phyloP scores from a whole-genome alignment of 1,140 invertebrate genomes.

The Dreissena polymorpha region DNA sequence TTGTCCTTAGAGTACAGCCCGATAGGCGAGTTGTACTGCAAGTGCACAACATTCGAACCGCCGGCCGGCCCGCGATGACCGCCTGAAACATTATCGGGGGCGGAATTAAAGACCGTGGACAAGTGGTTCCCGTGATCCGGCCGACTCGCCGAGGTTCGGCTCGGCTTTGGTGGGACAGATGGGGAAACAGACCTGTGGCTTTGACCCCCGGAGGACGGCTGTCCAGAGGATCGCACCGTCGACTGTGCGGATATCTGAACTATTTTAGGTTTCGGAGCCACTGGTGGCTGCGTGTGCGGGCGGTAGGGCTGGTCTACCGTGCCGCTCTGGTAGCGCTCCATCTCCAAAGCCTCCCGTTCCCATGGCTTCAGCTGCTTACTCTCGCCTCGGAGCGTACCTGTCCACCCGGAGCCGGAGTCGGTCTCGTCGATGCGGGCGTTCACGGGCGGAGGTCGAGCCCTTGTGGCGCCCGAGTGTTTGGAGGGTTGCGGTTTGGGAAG shows the following conservation, averaged over 20 bases:
- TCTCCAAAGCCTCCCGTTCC: slow-evolving; percentile 62
- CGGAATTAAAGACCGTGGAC: slow-evolving; percentile 23
- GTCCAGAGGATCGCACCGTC: slow-evolving; percentile 7
- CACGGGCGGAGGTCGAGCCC: slow-evolving; percentile 58
- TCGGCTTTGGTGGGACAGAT: slow-evolving; percentile 61
- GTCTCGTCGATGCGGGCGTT: slow-evolving; percentile 37
- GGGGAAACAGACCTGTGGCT: slow-evolving; percentile 54
- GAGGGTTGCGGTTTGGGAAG: slow-evolving; percentile 18
- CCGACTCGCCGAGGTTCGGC: slow-evolving; percentile 18
- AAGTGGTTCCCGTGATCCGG: slow-evolving; percentile 19
- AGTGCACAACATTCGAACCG: slow-evolving; percentile 69
- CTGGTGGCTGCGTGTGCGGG: slow-evolving; percentile 18
- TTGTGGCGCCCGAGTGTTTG: slow-evolving; percentile 20
- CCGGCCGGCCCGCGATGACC: slow-evolving; percentile 25
- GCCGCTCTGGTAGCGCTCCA: slow-evolving; percentile 37
- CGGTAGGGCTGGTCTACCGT: slow-evolving; percentile 58
- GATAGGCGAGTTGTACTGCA: slow-evolving; percentile 96
- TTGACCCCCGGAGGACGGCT: slow-evolving; percentile 13
- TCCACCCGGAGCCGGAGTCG: slow-evolving; percentile 59
- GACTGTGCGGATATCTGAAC: slow-evolving; percentile 42
- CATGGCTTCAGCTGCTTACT: slow-evolving; percentile 66
- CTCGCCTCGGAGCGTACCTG: slow-evolving; percentile 57
- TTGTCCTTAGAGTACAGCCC: slow-evolving; percentile 97
- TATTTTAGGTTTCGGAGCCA: slow-evolving; percentile 46
- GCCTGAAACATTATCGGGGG: slow-evolving; percentile 36